Evolutionary conservation across 1,140 invertebrate species (phyloP).

Genomic region (Batillaria attramentaria): DNA sequence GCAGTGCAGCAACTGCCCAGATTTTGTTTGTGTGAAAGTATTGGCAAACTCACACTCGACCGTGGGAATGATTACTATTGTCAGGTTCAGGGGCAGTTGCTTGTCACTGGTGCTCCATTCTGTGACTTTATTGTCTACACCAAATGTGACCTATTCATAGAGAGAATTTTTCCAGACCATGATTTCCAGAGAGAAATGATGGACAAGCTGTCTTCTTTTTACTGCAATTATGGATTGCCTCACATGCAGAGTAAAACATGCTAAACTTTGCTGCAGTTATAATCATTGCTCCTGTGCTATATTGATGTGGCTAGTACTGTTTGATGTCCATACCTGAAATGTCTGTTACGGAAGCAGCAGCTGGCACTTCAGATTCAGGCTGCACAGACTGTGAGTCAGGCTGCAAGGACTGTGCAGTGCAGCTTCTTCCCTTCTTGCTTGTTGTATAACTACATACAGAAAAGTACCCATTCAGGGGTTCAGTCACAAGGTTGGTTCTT

Average conservation of each 20-base stretch:
- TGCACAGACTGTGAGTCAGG: not conserved
- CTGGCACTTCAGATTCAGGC: not conserved
- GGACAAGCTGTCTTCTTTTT: constrained; percentile 17
- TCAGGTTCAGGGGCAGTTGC: constrained; percentile 39
- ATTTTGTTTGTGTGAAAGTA: constrained; percentile 2
- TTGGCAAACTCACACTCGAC: not conserved
- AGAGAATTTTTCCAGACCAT: constrained; percentile 31
- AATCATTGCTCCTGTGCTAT: not conserved
- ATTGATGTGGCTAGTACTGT: not conserved
- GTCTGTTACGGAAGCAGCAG: not conserved
- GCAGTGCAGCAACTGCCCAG: not conserved
- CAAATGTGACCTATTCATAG: constrained; percentile 27
- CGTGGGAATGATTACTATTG: constrained; percentile 11
- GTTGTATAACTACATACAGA: not conserved
- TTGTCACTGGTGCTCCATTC: constrained; percentile 34
- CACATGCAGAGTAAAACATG: not conserved
- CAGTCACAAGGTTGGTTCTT: no score
- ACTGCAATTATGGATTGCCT: not conserved
- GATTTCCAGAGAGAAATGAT: constrained; percentile 26
- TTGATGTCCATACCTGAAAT: not conserved
- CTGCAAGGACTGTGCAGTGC: not conserved
- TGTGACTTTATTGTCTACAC: constrained; percentile 41
- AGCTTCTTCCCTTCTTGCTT: not conserved
- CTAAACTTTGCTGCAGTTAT: not conserved
- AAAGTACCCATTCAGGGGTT: not conserved